A percentile compares a stretch with the other conserved stretches of the same genome.
Conservation (phyloP, 2,113 vertebrate genomes). For the Lepus timidus region DNA sequence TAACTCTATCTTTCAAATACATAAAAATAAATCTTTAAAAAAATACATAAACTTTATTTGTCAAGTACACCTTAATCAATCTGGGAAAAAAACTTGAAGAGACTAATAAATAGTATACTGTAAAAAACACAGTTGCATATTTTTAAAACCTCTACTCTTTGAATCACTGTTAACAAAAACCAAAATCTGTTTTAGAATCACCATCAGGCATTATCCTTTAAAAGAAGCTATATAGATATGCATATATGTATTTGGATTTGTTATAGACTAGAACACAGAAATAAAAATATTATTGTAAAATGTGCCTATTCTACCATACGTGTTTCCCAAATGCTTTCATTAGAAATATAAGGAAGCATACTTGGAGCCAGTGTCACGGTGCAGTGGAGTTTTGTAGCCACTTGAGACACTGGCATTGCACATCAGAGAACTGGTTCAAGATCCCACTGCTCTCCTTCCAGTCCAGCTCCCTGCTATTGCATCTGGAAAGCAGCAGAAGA, state of each 20-base stretch:
- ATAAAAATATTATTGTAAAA: constrained; percentile 12
- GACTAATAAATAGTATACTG: background rate
- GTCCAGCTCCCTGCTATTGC: no score
- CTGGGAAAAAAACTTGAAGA: background rate
- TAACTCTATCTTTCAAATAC: no score
- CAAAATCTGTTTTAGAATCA: background rate
- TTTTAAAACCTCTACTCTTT: background rate
- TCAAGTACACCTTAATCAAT: background rate
- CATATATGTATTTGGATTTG: background rate
- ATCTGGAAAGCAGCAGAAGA: no score
- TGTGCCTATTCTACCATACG: background rate
- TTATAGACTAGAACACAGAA: constrained; percentile 32
- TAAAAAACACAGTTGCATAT: background rate
- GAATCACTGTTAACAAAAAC: background rate
- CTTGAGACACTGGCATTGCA: no score
- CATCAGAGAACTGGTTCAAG: no score
- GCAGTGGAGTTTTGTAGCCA: no score
- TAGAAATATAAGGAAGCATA: background rate
- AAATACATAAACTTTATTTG: background rate
- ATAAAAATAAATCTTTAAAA: no score
- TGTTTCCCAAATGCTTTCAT: background rate
- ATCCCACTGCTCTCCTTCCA: no score
- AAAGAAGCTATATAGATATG: background rate
- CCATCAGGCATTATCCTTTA: background rate
- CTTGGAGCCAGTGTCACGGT: no score